Conservation (phyloP, 2,888 invertebrate species). For the Drosophila dives region DNA sequence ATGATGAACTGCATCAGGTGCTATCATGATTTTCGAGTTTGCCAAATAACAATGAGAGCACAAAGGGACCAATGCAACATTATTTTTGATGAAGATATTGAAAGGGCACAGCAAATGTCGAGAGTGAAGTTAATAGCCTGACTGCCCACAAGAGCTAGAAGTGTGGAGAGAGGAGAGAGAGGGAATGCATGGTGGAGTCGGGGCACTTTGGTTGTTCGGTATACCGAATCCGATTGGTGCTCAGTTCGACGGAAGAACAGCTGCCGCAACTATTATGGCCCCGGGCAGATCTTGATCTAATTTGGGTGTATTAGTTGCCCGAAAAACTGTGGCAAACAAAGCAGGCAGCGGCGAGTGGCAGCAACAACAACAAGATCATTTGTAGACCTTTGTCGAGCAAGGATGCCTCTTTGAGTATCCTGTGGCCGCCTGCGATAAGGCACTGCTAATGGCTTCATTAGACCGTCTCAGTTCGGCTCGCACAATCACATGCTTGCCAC, state of each 20-base stretch:
- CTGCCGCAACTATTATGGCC: constrained; percentile 62
- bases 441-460: constrained; percentile 77
- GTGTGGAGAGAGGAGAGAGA: not conserved
- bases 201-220: constrained; percentile 29
- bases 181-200: not conserved
- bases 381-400: constrained; percentile 41
- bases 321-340: constrained; percentile 67
- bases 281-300: constrained; percentile 74
- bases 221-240: constrained; percentile 56
- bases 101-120: constrained; percentile 39
- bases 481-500: constrained; percentile 71
- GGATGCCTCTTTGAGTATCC: constrained; percentile 55
- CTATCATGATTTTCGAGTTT: constrained; percentile 60
- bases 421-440: constrained; percentile 61
- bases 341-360: constrained; percentile 6
- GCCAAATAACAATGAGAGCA: constrained; percentile 33
- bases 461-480: constrained; percentile 47
- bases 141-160: constrained; percentile 53
- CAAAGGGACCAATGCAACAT: constrained; percentile 21
- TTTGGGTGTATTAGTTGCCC: constrained; percentile 79
- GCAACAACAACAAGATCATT: constrained; percentile 8
- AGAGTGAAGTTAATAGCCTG: constrained; percentile 65
- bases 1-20: constrained; percentile 69
- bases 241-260: constrained; percentile 62
- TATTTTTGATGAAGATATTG: constrained; percentile 51